phyloP scores from a whole-genome alignment of 2,113 vertebrate genomes.

The Canis aureus region DNA sequence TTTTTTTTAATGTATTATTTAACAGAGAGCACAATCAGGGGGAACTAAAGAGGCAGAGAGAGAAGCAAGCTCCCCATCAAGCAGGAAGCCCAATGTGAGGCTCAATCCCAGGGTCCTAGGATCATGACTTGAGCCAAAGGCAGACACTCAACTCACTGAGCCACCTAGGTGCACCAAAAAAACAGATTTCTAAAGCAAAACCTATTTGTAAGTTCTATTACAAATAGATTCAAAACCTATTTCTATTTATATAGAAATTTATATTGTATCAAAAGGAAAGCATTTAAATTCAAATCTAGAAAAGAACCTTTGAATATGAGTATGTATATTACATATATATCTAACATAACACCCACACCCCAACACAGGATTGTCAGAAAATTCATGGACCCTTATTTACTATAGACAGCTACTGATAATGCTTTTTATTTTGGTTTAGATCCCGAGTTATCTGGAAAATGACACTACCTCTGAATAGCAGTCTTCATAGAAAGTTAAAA shows the following conservation, averaged over 20 bases:
- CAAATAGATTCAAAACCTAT: neutral
- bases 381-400: neutral
- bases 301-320: neutral
- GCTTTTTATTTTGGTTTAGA: neutral
- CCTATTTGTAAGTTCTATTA: neutral
- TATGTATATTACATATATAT: neutral
- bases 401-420: neutral
- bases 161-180: neutral
- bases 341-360: neutral
- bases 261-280: neutral
- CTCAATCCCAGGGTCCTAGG: no score
- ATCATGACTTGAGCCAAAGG: no score
- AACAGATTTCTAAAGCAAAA: constrained; percentile 41
- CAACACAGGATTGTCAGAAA: constrained; percentile 9
- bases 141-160: no score
- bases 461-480: neutral
- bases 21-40: no score
- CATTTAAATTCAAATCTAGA: neutral
- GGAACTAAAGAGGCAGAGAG: no score
- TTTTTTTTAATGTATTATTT: no score
- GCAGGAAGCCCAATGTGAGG: no score
- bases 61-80: no score
- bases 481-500: neutral
- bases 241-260: neutral
- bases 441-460: constrained; percentile 2